phyloP scores from a whole-genome alignment of 2,888 invertebrate genomes.

The Caenorhabditis sp. region DNA sequence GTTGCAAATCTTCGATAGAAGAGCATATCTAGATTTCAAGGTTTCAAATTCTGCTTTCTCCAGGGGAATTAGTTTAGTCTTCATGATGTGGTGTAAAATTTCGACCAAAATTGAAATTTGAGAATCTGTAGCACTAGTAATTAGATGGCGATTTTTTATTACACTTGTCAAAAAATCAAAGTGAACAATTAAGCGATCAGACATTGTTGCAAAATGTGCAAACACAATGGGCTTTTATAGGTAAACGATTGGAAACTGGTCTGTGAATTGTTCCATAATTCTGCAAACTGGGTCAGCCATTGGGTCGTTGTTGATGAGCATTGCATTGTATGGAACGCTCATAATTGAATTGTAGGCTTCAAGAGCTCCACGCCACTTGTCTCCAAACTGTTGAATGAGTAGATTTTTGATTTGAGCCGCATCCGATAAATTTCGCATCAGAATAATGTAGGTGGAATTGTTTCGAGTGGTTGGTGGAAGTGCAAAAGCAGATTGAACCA shows the following conservation, averaged over 20 bases:
- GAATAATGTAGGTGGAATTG: slow-evolving; percentile 16
- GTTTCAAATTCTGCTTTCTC: neutral
- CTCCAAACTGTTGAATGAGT: slow-evolving; percentile 23
- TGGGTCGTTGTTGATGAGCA: slow-evolving; percentile 24
- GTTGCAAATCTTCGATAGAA: too few species aligned
- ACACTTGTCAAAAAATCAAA: slow-evolving; percentile 2
- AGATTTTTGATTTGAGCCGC: slow-evolving; percentile 24
- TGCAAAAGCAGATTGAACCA: slow-evolving; percentile 27
- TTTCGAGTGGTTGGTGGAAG: slow-evolving; percentile 18
- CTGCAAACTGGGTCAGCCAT: neutral
- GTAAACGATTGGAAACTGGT: neutral
- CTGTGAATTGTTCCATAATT: neutral
- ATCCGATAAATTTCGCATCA: slow-evolving; percentile 30
- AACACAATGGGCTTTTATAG: neutral
- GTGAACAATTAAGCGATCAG: slow-evolving; percentile 6
- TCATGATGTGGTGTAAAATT: slow-evolving; percentile 1
- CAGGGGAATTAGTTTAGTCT: neutral
- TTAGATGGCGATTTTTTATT: neutral
- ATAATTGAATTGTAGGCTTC: slow-evolving; percentile 18
- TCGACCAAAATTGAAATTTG: slow-evolving; percentile 16
- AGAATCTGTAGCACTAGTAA: neutral
- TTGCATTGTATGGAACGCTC: slow-evolving; percentile 11
- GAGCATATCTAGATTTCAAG: too few species aligned
- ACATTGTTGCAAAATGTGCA: slow-evolving; percentile 1
- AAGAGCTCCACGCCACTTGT: slow-evolving; percentile 16